These are phyloP conservation scores for Talpa occidentalis DNA, from an alignment of 2,113 vertebrate genomes.

Conservation along the genomic window DNA sequence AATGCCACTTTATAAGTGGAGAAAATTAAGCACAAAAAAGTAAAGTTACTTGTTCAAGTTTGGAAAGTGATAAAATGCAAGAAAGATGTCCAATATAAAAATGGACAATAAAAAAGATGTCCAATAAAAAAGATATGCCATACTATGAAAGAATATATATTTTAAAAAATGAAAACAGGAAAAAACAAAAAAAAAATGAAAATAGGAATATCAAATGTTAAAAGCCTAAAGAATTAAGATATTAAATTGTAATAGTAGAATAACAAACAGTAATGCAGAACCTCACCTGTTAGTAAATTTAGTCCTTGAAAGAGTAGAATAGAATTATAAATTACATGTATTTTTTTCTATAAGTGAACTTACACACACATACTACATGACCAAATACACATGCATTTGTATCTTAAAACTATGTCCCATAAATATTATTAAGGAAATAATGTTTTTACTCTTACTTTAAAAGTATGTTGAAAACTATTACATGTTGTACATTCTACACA, in stretches of 20 bases:
- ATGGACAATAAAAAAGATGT: not conserved
- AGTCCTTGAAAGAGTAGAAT: not conserved
- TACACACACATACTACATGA: not conserved
- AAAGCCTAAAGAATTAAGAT: not conserved
- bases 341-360: not conserved
- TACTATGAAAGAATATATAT: not conserved
- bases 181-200: not conserved
- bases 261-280: not conserved
- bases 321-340: not conserved
- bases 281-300: not conserved
- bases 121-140: not conserved
- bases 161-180: not conserved
- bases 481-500: not conserved
- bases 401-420: constrained; percentile 6
- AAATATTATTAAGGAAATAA: constrained; percentile 35
- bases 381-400: not conserved
- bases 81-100: not conserved
- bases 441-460: not conserved
- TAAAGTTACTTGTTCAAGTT: constrained; percentile 12
- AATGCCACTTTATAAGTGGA: not conserved
- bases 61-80: constrained; percentile 1
- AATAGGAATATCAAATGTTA: not conserved
- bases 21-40: constrained; percentile 36
- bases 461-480: not conserved
- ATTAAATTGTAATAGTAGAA: constrained; percentile 6